Conservation (phyloP, 2,888 invertebrate genomes). For the Melanotus villosus region DNA sequence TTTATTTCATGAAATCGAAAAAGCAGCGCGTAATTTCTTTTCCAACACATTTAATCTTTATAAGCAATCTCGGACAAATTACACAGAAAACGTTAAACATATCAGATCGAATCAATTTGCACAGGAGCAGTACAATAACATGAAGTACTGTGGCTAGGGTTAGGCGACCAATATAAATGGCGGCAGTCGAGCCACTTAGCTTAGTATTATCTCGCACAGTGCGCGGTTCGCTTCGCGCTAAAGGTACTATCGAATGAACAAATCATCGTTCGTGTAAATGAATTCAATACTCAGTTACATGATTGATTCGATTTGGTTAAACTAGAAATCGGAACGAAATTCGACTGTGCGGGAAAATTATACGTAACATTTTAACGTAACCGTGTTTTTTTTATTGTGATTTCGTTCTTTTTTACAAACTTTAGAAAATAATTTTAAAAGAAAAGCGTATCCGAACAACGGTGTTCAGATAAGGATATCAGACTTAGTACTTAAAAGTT, state of each 20-base stretch:
- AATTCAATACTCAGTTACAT: slow-evolving; percentile 42
- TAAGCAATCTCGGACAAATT: no score
- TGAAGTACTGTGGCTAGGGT: slow-evolving; percentile 29
- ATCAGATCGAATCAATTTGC: slow-evolving; percentile 29
- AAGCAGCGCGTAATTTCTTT: no score
- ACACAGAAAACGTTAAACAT: no score
- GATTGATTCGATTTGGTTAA: slow-evolving; percentile 41
- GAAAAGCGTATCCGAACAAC: slow-evolving; percentile 12
- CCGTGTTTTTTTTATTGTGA: slow-evolving; percentile 21
- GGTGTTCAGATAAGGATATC: slow-evolving; percentile 26
- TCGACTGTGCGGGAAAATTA: slow-evolving; percentile 43
- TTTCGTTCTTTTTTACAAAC: slow-evolving; percentile 3
- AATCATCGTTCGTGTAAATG: slow-evolving; percentile 45
- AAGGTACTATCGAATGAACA: slow-evolving; percentile 14
- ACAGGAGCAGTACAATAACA: slow-evolving; percentile 37
- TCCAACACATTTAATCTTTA: no score
- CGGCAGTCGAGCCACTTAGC: slow-evolving; percentile 26
- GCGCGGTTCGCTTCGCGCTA: slow-evolving; percentile 39
- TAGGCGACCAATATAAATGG: slow-evolving; percentile 43
- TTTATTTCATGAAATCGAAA: no score
- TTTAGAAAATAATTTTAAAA: background rate
- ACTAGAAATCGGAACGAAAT: slow-evolving; percentile 40
- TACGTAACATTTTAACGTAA: slow-evolving; percentile 29
- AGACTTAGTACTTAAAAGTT: slow-evolving; percentile 4
- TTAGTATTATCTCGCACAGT: slow-evolving; percentile 48